Base-by-base conservation (phyloP, 2,113 vertebrate species). In the Hippolais icterina region DNA sequence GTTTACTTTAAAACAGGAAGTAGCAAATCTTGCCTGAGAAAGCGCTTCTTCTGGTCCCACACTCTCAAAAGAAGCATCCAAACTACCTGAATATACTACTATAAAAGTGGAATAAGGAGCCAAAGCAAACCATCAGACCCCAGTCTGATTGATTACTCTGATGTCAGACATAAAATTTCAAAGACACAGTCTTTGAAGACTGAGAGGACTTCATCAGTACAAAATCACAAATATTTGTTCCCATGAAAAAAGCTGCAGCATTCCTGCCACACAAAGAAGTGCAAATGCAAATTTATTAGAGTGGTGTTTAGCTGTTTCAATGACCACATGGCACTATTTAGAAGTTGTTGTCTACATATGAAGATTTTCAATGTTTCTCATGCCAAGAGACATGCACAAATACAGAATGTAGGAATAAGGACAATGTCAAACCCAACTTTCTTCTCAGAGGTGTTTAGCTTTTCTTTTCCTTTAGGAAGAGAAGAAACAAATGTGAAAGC, bases 381-480 rank as follows among this genome's bases (percentile, higher is more conserved):
- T 56, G 10, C 17, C 18, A 52, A 72, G 24, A 71, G 27, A 5
- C 16, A 81, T 0, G 0, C 12, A 18, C 14, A 68, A 39, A 35
- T 22, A 41, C 18, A 49, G 31, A 83, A 35, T 13, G 6, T 8
- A 35, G 17, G 15, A 72, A 77, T 12, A 47, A 81, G 19, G 39
- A 37, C 9, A 69, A 41, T 7, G 20, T 42, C 2, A 0, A 13
- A 52, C 5, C 5, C 8, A 63, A 2, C 31, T 53, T 68, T 41
- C 10, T 66, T 90, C 53, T 90, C 44, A 42, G 53, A 53, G 12
- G 7, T n/a, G 12, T 5, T 75, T 0, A 1, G 22, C 5, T 77
- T 72, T 27, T 59, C 54, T 37, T 68, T 72, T 64, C 17, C 33
- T 72, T 68, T 59, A 17, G 23, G 49, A 92, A 81, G 12, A 11